Conservation (phyloP, 2,888 invertebrate species). For the Drosophila peninsularis region DNA sequence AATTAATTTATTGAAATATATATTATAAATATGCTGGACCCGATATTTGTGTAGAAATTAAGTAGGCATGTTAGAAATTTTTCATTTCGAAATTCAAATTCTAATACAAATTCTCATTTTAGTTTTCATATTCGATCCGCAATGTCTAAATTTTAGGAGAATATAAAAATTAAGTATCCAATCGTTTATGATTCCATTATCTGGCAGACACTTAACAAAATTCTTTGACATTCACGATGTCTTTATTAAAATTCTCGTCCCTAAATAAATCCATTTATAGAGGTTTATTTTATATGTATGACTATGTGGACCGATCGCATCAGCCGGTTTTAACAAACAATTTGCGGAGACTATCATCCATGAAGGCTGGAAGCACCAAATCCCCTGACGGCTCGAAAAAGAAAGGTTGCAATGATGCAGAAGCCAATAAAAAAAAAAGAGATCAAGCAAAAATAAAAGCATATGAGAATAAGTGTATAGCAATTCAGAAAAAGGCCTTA, state of each 20-base stretch:
- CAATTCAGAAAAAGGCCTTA: not conserved
- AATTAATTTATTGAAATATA: too few relatives aligned
- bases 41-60: not conserved
- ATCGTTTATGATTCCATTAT: not conserved
- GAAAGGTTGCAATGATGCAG: not conserved
- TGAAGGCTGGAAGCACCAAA: not conserved
- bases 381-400: not conserved
- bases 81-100: not conserved
- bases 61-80: not conserved
- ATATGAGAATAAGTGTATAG: conserved; percentile 3
- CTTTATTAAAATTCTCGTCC: not conserved
- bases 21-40: too few relatives aligned
- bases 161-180: not conserved
- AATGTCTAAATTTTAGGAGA: not conserved
- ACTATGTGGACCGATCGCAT: conserved; percentile 1
- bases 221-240: not conserved
- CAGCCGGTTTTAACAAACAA: not conserved
- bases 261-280: not conserved
- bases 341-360: not conserved
- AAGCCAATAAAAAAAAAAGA: not conserved
- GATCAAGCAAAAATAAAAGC: not conserved
- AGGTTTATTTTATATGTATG: not conserved
- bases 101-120: not conserved
- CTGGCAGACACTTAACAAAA: not conserved
- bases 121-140: not conserved